Conservation (phyloP, 2,888 invertebrate species). For the Sepiola atlantica region DNA sequence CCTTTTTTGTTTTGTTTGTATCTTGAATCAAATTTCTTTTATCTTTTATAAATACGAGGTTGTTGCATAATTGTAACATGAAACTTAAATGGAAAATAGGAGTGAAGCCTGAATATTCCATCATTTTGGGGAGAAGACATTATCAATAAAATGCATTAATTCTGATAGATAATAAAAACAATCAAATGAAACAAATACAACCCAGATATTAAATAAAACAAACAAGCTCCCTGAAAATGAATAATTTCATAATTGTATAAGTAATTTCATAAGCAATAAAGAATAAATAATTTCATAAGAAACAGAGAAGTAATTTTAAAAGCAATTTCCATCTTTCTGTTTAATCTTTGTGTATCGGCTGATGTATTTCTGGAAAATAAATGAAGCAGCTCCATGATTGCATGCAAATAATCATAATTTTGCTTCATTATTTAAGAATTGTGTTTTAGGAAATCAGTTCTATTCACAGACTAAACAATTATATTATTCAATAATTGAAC, state of each 20-base stretch:
- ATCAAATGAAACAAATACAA: not conserved
- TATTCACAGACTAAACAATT: not conserved
- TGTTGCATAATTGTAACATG: not conserved
- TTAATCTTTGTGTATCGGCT: not conserved
- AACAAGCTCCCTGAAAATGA: not conserved
- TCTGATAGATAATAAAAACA: not conserved
- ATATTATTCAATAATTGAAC: not conserved
- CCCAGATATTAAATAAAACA: not conserved
- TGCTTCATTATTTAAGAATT: not conserved
- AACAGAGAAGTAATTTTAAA: not conserved
- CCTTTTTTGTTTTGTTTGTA: not conserved
- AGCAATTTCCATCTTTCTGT: conserved; percentile 20
- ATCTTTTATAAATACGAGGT: not conserved
- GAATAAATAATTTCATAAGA: conserved; percentile 6
- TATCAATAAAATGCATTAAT: conserved; percentile 21
- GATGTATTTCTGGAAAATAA: not conserved
- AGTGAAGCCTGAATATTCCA: not conserved
- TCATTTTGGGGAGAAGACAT: conserved; percentile 32
- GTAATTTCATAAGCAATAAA: conserved; percentile 8
- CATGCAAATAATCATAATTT: conserved; percentile 8
- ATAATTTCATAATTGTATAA: not conserved
- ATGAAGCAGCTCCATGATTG: not conserved
- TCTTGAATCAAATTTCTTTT: not conserved
- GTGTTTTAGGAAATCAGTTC: not conserved
- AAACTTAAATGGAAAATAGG: not conserved